phyloP scores from a whole-genome alignment of 2,113 vertebrate genomes.

The Phalacrocorax aristotelis region DNA sequence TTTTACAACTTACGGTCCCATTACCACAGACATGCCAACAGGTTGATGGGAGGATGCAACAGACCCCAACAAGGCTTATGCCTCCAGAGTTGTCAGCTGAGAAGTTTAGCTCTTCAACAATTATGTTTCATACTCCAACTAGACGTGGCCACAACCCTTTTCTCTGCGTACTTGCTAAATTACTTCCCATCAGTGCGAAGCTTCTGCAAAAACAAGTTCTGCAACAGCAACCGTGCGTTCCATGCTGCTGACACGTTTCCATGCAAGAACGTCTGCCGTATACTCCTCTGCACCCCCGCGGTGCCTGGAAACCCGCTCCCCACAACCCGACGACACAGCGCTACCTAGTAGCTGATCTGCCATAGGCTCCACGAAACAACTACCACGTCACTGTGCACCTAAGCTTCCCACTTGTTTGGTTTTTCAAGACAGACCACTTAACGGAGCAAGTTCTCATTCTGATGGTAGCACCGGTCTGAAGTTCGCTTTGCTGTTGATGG shows the following conservation, averaged over 20 bases:
- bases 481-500: background rate
- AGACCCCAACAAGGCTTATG: background rate
- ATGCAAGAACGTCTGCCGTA: accelerated
- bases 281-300: too few species aligned
- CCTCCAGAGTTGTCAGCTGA: background rate
- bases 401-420: background rate
- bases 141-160: background rate
- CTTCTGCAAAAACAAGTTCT: background rate
- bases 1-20: background rate
- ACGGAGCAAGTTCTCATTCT: background rate
- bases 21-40: background rate
- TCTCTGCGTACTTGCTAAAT: background rate
- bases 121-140: accelerated
- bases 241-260: background rate
- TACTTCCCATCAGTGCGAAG: background rate
- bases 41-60: background rate
- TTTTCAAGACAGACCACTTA: background rate
- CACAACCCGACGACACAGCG: background rate
- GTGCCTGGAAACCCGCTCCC: background rate
- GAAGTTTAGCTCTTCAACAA: background rate
- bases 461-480: background rate
- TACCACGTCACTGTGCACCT: accelerated
- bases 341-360: background rate
- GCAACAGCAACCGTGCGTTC: background rate
- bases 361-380: background rate